A percentile compares a stretch with the other conserved stretches of the same genome.
Evolutionary conservation across 2,797 vertebrate species (phyloP).

Genomic region (Leuciscus waleckii): DNA sequence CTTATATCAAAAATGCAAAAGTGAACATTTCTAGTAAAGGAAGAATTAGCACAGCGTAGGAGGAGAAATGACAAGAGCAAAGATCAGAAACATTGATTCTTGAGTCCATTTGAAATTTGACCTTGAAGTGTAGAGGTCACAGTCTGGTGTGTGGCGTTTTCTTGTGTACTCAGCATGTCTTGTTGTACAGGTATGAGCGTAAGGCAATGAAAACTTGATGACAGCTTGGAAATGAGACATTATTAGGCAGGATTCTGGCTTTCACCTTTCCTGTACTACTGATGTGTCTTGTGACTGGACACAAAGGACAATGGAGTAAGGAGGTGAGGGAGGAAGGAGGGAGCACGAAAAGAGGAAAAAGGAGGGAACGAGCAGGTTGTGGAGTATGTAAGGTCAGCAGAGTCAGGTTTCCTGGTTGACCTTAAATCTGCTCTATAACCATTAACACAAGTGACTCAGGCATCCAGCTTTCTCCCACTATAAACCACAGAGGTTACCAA

Average conservation of each 20-base stretch:
- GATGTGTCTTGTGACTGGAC: slow-evolving; percentile 44
- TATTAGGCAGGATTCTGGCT: slow-evolving; percentile 28
- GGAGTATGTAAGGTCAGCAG: slow-evolving; percentile 43
- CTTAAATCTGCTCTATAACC: slow-evolving; percentile 21
- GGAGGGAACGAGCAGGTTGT: slow-evolving; percentile 34
- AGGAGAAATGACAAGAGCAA: not conserved
- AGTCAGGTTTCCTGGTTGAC: slow-evolving; percentile 40
- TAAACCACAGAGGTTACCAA: slow-evolving; percentile 22
- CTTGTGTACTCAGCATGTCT: slow-evolving; percentile 3
- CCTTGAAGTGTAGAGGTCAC: slow-evolving; percentile 48
- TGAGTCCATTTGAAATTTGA: slow-evolving; percentile 38
- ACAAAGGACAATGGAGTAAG: slow-evolving; percentile 57
- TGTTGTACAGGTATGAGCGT: slow-evolving; percentile 20
- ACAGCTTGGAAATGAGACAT: slow-evolving; percentile 55
- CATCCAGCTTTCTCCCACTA: not conserved
- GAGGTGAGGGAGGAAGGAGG: slow-evolving; percentile 42
- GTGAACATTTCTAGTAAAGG: not conserved
- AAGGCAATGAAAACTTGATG: slow-evolving; percentile 55
- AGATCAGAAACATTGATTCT: not conserved
- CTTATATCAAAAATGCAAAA: not conserved
- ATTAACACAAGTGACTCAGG: slow-evolving; percentile 9
- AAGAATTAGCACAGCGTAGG: not conserved
- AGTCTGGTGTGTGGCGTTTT: not conserved
- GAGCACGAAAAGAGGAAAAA: slow-evolving; percentile 43
- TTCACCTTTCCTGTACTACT: slow-evolving; percentile 27